Percentiles rank a stretch among this genome's conserved stretches.
Conservation (phyloP, 2,888 invertebrate genomes). For the Macrophya alboannulata region DNA sequence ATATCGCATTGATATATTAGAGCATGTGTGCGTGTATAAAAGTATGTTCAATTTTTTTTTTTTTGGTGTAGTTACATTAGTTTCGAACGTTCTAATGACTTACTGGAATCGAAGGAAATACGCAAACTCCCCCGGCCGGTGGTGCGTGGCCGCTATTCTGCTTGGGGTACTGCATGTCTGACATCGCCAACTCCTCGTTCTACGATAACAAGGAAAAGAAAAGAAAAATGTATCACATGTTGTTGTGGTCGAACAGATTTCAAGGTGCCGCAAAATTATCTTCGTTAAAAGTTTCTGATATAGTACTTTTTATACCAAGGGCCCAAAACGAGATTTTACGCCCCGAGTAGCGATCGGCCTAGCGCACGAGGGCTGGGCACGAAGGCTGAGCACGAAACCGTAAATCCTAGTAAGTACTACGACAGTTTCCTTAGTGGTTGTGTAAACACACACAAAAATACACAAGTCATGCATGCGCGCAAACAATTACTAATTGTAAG, state of each 20-base stretch:
- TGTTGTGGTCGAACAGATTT: slow-evolving; percentile 11
- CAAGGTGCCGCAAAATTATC: neutral
- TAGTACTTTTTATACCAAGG: too few species aligned
- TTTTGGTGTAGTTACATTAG: slow-evolving; percentile 27
- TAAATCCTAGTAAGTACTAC: too few species aligned
- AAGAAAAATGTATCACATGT: slow-evolving; percentile 57
- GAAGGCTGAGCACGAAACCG: too few species aligned
- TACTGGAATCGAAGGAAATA: slow-evolving; percentile 80
- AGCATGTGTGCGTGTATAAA: slow-evolving; percentile 44
- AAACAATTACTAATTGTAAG: too few species aligned
- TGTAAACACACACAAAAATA: too few species aligned
- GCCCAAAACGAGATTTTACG: too few species aligned
- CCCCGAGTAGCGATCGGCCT: too few species aligned
- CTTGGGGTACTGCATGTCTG: slow-evolving; percentile 89
- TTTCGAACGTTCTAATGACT: slow-evolving; percentile 68
- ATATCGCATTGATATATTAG: neutral
- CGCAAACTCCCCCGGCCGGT: slow-evolving; percentile 81
- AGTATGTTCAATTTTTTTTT: slow-evolving; percentile 36
- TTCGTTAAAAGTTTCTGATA: too few species aligned
- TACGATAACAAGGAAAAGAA: slow-evolving; percentile 77
- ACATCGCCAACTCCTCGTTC: slow-evolving; percentile 89
- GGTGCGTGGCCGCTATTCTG: slow-evolving; percentile 79
- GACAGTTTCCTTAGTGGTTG: too few species aligned
- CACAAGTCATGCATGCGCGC: too few species aligned
- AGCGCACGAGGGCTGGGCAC: too few species aligned